Percentiles rank a stretch among this genome's conserved stretches.
Conservation (phyloP, 2,797 vertebrate species). For the Darevskia mixta region DNA sequence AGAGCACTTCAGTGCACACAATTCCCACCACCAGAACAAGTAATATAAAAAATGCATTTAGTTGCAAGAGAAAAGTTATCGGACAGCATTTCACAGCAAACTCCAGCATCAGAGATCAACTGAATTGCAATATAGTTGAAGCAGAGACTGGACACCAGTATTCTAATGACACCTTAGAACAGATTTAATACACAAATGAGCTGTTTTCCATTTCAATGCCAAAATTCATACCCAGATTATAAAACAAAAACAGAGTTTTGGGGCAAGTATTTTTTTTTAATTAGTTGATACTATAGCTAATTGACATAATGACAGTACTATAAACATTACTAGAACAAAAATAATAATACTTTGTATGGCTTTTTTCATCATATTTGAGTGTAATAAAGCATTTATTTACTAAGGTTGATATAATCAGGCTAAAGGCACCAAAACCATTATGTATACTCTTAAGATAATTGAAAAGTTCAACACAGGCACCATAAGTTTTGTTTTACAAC, state of each 20-base stretch:
- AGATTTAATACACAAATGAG: background rate
- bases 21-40: background rate
- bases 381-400: background rate
- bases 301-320: slow-evolving; percentile 22
- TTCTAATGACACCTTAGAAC: background rate
- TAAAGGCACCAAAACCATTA: background rate
- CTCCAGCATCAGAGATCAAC: background rate
- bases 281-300: slow-evolving; percentile 1
- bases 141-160: background rate
- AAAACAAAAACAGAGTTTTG: slow-evolving; percentile 5
- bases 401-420: background rate
- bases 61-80: background rate
- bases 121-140: background rate
- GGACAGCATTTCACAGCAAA: background rate
- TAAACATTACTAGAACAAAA: background rate
- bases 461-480: background rate
- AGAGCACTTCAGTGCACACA: background rate
- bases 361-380: slow-evolving; percentile 16
- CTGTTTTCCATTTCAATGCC: background rate
- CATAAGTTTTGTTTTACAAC: background rate
- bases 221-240: background rate
- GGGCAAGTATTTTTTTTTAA: slow-evolving; percentile 43
- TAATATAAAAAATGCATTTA: background rate
- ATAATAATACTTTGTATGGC: background rate
- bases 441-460: background rate